These are phyloP conservation scores for Silurus asotus DNA, from an alignment of 2,113 vertebrate genomes.

Conservation along the genomic window DNA sequence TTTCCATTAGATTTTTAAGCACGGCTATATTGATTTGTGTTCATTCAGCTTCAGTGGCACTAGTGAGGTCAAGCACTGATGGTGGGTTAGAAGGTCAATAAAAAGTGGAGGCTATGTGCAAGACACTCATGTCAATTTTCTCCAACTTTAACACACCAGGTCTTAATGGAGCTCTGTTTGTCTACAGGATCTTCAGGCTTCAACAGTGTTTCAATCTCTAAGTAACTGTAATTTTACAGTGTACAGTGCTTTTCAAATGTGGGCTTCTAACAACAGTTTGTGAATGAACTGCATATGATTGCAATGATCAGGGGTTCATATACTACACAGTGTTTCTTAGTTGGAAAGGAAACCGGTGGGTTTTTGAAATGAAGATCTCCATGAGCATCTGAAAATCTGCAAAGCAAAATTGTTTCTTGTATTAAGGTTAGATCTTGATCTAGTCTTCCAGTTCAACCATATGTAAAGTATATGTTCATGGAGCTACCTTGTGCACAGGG, in stretches of 20 bases:
- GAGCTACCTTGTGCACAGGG: too few species aligned
- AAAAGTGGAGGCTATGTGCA: background rate
- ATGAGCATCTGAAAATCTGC: background rate
- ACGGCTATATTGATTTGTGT: background rate
- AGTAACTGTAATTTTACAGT: background rate
- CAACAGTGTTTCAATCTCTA: background rate
- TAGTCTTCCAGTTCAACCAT: too few species aligned
- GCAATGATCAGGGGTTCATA: background rate
- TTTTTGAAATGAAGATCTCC: background rate
- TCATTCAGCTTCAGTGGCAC: background rate
- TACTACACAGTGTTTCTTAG: background rate
- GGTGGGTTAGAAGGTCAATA: background rate
- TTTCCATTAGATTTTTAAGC: background rate
- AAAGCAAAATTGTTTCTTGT: background rate
- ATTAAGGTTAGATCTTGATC: background rate
- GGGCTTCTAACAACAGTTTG: background rate
- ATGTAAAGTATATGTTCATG: too few species aligned
- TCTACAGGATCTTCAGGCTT: background rate
- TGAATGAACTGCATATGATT: too few species aligned
- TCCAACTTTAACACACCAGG: background rate
- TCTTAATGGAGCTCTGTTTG: background rate
- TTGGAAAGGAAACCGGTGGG: background rate
- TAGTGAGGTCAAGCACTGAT: background rate
- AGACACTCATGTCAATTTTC: background rate
- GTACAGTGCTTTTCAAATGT: background rate